Evolutionary conservation across 2,797 vertebrate species (phyloP).

Genomic region (Salarias fasciatus): DNA sequence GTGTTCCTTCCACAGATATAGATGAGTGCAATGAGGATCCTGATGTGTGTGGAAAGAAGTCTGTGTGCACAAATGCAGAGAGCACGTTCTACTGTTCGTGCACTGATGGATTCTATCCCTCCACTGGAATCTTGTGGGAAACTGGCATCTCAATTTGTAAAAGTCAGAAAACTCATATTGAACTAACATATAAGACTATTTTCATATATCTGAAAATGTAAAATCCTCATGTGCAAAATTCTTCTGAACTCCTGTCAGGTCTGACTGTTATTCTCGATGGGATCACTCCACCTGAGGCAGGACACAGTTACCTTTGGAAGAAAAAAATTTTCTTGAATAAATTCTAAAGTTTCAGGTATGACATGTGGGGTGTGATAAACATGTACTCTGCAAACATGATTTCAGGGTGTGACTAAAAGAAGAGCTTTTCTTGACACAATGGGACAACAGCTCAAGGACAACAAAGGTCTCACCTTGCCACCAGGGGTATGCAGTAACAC

Average conservation of each 20-base stretch:
- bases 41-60: conserved; percentile 54
- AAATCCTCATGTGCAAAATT: too few relatives aligned
- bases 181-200: too few relatives aligned
- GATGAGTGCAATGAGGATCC: conserved; percentile 66
- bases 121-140: conserved; percentile 63
- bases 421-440: conserved; percentile 51
- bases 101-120: conserved; percentile 61
- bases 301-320: too few relatives aligned
- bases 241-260: too few relatives aligned
- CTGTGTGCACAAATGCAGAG: conserved; percentile 61
- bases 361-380: too few relatives aligned
- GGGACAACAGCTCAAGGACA: conserved; percentile 47
- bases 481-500: conserved; percentile 19
- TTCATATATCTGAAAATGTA: too few relatives aligned
- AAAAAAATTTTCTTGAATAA: too few relatives aligned
- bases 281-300: too few relatives aligned
- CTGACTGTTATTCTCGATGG: too few relatives aligned
- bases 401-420: conserved; percentile 63
- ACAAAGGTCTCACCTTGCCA: conserved; percentile 31
- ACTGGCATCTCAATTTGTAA: conserved; percentile 50
- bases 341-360: too few relatives aligned
- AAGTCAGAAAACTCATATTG: conserved; percentile 45
- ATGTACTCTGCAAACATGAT: too few relatives aligned
- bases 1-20: conserved; percentile 67
- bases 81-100: conserved; percentile 71